Evolutionary conservation across 2,888 invertebrate genomes (phyloP).

Genomic region (Hypolimnas misippus): DNA sequence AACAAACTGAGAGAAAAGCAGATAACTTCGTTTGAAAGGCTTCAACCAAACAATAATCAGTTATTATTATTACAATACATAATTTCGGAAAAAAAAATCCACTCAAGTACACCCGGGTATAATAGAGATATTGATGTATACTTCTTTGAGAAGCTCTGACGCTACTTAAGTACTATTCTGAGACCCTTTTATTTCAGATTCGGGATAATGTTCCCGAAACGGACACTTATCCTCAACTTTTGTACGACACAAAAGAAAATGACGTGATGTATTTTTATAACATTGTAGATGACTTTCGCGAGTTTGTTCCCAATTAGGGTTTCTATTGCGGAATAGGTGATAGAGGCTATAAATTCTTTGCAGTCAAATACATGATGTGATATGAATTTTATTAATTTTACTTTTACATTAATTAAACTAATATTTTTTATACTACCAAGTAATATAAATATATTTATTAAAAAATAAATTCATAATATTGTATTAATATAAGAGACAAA

Average conservation of each 20-base stretch:
- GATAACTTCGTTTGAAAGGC: too few relatives aligned
- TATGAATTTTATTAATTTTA: too few relatives aligned
- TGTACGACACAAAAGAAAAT: slow-evolving; percentile 14
- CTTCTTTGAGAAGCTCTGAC: slow-evolving; percentile 7
- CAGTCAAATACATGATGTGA: too few relatives aligned
- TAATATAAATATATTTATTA: too few relatives aligned
- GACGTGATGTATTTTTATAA: slow-evolving; percentile 8
- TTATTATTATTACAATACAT: background rate
- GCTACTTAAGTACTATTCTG: slow-evolving; percentile 26
- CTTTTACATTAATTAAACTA: too few relatives aligned
- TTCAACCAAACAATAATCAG: background rate
- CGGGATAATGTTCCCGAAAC: slow-evolving; percentile 37
- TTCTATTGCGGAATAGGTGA: background rate
- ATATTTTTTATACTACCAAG: too few relatives aligned
- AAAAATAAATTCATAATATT: too few relatives aligned
- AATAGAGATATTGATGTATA: slow-evolving; percentile 1
- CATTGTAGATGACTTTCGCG: background rate
- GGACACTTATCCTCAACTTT: slow-evolving; percentile 30
- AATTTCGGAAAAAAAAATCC: background rate
- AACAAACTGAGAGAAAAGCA: too few relatives aligned
- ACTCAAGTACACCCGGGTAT: background rate
- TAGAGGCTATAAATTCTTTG: background rate
- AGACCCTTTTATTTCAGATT: slow-evolving; percentile 36
- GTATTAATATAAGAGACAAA: too few relatives aligned
- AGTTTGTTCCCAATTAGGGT: background rate